Evolutionary conservation across 2,888 invertebrate species (phyloP), one percentile per base, ranked within the genome.

Genomic region (Microctonus hyperodae): DNA sequence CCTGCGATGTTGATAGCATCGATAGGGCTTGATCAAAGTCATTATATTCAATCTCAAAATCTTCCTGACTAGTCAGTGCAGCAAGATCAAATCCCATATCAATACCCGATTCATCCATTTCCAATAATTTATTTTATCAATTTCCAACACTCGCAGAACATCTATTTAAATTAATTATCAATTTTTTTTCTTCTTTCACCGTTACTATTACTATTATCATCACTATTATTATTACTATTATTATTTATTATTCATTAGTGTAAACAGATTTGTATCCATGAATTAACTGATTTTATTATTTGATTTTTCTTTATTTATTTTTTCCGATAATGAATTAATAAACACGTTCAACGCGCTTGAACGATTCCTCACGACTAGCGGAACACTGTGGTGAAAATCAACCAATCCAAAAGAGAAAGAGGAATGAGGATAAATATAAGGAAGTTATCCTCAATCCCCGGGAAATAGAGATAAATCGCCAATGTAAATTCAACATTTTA

Each of bases 61-160:
- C 70, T 40, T 73, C 72, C 72, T 68, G 87, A 72, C 86, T 85
- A 72, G 88, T 85, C 74, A 88, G 85, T 72, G 88, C 87, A 69
- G 87, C 87, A 77, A 89, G 86, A 85, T 89, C 89, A 78, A 88
- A 89, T 70, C 87, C 89, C 87, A 89, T 87, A 78, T 89, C 89
- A 75, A 89, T 88, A 73, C 89, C 89, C 76, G 89, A 89, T 82
- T 89, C 89, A 83, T 89, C 88, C 88, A 88, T 88, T 64, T 64
- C 68, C 20, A 44, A 65, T 65, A 63, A 68, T 69, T 65, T 20
- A n/a, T 44, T 5, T 10, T 16, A 10, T n/a, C n/a, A 11, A 22
- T 20, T 20, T 20, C 20, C 20, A 48, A 35, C 11, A 11, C 9
- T 11, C 9, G 13, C 11, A 35, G 13, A 35, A 35, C 3, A n/a